A percentile compares a stretch with the other conserved stretches of the same genome.
Conservation (phyloP, 2,888 invertebrate genomes). For the Pyrocoelia pectoralis region DNA sequence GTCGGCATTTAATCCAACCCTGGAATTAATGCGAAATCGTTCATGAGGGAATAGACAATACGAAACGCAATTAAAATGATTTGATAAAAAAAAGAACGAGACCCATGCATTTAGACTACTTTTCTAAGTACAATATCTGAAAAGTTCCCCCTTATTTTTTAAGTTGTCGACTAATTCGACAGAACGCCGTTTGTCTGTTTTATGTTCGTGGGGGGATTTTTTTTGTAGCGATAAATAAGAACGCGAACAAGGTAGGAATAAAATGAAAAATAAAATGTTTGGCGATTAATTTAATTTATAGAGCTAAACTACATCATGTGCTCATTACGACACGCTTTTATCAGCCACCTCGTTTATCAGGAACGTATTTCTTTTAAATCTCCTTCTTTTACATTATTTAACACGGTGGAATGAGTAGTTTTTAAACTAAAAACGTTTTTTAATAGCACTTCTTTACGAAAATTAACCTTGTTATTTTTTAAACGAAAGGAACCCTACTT, state of each 20-base stretch:
- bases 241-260: constrained; percentile 45
- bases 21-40: constrained; percentile 46
- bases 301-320: constrained; percentile 32
- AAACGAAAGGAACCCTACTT: too few species aligned
- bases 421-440: background rate
- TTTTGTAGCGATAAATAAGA: constrained; percentile 46
- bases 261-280: constrained; percentile 48
- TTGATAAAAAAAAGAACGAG: constrained; percentile 47
- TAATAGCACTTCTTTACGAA: too few species aligned
- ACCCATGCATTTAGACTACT: constrained; percentile 41
- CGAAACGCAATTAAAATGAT: constrained; percentile 50
- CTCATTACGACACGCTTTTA: constrained; percentile 31
- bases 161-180: constrained; percentile 47
- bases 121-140: constrained; percentile 30
- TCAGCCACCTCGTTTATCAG: constrained; percentile 22
- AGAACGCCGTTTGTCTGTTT: constrained; percentile 49
- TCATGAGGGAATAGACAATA: constrained; percentile 46
- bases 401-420: background rate
- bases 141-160: constrained; percentile 26
- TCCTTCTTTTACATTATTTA: background rate
- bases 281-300: constrained; percentile 49
- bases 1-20: constrained; percentile 42
- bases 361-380: background rate
- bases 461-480: too few species aligned
- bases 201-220: constrained; percentile 43